Evolutionary conservation across 2,113 vertebrate genomes (phyloP).

Genomic region (Gobius niger): DNA sequence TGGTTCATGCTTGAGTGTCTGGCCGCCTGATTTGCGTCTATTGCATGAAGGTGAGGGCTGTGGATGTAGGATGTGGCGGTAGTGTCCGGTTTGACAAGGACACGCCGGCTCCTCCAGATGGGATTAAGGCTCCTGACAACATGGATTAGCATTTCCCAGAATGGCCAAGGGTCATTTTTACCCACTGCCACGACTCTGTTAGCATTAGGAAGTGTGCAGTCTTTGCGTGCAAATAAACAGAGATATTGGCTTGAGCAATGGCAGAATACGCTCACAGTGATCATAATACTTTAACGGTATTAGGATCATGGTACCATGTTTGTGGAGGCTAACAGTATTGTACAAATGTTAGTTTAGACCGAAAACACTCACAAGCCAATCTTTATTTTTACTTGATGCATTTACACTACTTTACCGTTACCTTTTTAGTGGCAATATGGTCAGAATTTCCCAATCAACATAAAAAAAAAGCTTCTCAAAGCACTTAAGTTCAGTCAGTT

Average conservation of each 20-base stretch:
- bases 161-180: slow-evolving; percentile 5
- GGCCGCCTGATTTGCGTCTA: slow-evolving; percentile 78
- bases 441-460: too few species aligned
- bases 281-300: neutral
- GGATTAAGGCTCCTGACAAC: slow-evolving; percentile 75
- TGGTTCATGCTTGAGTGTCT: slow-evolving; percentile 83
- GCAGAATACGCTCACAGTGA: neutral
- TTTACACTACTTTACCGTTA: too few species aligned
- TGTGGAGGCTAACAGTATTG: too few species aligned
- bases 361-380: too few species aligned
- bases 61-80: slow-evolving; percentile 36
- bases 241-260: neutral
- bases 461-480: too few species aligned
- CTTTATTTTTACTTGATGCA: too few species aligned
- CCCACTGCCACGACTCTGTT: neutral
- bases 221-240: slow-evolving; percentile 3
- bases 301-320: too few species aligned
- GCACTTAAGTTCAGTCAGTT: too few species aligned
- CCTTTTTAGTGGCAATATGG: too few species aligned
- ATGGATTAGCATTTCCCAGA: slow-evolving; percentile 61
- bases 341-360: too few species aligned
- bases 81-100: slow-evolving; percentile 66
- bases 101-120: slow-evolving; percentile 54
- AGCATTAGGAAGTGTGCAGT: neutral
- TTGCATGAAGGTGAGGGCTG: slow-evolving; percentile 75